These are phyloP conservation scores for Spondyliosoma cantharus DNA, from an alignment of 2,797 vertebrate genomes.

Conservation along the genomic window DNA sequence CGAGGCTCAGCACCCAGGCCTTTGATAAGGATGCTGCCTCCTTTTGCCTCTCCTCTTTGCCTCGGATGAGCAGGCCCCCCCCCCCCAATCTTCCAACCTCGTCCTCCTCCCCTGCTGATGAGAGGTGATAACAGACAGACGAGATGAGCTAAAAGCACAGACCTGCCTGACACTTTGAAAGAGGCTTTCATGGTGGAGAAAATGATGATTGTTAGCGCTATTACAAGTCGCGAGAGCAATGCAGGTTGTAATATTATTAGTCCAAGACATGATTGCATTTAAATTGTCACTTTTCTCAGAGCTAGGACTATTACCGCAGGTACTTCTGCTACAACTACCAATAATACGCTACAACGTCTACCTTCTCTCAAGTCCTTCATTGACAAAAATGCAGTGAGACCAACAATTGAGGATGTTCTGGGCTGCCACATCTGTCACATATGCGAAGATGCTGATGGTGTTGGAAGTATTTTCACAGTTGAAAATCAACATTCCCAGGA, in stretches of 20 bases:
- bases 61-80: constrained; percentile 63
- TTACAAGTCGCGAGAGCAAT: constrained; percentile 39
- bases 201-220: constrained; percentile 62
- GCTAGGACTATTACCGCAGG: neutral
- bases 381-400: neutral
- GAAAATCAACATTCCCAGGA: neutral
- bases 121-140: constrained; percentile 75
- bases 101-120: constrained; percentile 63
- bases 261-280: constrained; percentile 51
- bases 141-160: constrained; percentile 69
- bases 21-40: constrained; percentile 81
- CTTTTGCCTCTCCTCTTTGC: constrained; percentile 67
- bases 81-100: constrained; percentile 32
- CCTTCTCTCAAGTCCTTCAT: constrained; percentile 2
- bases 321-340: neutral
- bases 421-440: neutral
- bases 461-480: neutral
- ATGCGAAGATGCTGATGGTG: neutral
- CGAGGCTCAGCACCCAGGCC: constrained; percentile 71
- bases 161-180: constrained; percentile 56
- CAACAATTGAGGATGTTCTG: neutral
- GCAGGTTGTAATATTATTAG: constrained; percentile 44
- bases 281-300: constrained; percentile 44
- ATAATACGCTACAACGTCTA: neutral
- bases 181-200: constrained; percentile 61